These are phyloP conservation scores for Thamnophis sirtalis DNA, from an alignment of 2,113 vertebrate genomes.

Conservation along the genomic window DNA sequence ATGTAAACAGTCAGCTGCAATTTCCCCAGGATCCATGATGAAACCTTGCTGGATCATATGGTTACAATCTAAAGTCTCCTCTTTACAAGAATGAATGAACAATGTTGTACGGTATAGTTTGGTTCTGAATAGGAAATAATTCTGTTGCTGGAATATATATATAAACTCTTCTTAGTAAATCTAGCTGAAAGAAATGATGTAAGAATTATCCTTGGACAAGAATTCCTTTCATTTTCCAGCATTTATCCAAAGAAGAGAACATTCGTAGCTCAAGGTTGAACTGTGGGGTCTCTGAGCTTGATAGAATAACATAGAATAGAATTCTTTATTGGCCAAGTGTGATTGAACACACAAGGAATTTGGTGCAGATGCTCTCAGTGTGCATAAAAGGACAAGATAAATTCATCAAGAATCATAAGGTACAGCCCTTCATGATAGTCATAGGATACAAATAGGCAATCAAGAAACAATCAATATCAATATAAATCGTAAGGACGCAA, in stretches of 20 bases:
- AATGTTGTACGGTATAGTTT: background rate
- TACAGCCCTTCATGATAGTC: too few relatives aligned
- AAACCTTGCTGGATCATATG: background rate
- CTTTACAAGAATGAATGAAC: background rate
- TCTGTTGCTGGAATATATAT: background rate
- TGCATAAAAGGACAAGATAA: too few relatives aligned
- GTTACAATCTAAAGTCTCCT: background rate
- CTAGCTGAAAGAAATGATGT: background rate
- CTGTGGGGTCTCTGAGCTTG: background rate
- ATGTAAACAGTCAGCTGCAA: background rate
- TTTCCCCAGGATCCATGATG: background rate
- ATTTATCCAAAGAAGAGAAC: background rate
- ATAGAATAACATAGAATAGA: too few relatives aligned
- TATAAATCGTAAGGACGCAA: too few relatives aligned
- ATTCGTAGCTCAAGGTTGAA: background rate
- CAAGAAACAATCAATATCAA: too few relatives aligned
- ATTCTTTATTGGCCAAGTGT: too few relatives aligned
- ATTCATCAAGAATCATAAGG: too few relatives aligned
- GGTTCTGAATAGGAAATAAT: background rate
- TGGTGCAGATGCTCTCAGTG: too few relatives aligned
- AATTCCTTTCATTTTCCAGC: background rate
- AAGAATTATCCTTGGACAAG: background rate
- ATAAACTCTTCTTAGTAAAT: background rate
- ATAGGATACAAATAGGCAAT: too few relatives aligned
- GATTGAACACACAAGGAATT: too few relatives aligned